These are phyloP conservation scores for Podargus strigoides DNA, from an alignment of 2,797 vertebrate species.

Conservation along the genomic window DNA sequence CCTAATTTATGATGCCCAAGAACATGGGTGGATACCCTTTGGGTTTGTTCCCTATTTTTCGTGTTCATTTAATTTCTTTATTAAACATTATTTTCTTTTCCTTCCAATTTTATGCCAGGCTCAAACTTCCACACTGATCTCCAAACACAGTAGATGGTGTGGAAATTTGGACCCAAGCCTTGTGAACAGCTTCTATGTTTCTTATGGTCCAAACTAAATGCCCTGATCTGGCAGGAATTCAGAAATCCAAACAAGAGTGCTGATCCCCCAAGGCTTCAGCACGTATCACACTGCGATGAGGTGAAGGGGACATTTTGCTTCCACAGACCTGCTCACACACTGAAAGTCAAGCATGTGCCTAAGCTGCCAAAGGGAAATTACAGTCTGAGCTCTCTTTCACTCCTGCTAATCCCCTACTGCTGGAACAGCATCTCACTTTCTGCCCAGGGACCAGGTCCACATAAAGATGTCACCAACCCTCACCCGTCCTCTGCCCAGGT, in stretches of 20 bases:
- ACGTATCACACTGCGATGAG: background rate
- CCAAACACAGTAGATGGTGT: constrained; percentile 30
- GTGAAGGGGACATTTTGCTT: background rate
- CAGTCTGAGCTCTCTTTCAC: background rate
- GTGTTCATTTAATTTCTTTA: background rate
- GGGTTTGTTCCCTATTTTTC: background rate
- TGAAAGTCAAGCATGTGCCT: background rate
- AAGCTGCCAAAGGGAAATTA: constrained; percentile 40
- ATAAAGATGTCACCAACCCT: background rate
- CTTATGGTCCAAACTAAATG: constrained; percentile 47
- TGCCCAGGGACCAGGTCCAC: background rate
- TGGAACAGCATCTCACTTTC: background rate
- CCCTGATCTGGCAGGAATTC: constrained; percentile 42
- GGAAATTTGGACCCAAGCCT: constrained; percentile 54
- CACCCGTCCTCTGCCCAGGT: background rate
- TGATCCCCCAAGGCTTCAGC: background rate
- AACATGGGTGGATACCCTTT: background rate
- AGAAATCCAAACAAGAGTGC: constrained; percentile 21
- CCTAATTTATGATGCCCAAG: background rate
- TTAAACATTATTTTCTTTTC: background rate
- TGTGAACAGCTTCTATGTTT: constrained; percentile 14
- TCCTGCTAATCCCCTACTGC: background rate
- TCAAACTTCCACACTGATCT: background rate
- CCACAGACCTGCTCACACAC: background rate
- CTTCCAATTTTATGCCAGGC: constrained; percentile 1